These are phyloP conservation scores for Hirudo medicinalis DNA, from an alignment of 1,140 invertebrate species.

Conservation along the genomic window DNA sequence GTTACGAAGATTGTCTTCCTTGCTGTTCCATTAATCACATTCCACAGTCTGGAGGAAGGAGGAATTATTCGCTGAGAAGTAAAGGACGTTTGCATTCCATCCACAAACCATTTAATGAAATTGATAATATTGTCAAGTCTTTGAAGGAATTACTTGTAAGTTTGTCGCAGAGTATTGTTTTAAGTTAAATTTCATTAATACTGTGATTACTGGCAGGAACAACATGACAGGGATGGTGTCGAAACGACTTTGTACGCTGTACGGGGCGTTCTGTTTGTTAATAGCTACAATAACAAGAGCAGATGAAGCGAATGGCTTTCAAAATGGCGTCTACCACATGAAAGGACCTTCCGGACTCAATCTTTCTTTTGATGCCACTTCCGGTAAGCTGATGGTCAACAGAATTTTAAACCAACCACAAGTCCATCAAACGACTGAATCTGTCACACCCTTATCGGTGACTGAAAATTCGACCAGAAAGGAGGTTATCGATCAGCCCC, in stretches of 20 bases:
- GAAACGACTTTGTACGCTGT: neutral
- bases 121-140: too few relatives aligned
- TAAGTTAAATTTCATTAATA: too few relatives aligned
- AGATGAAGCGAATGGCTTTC: neutral
- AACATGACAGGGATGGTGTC: too few relatives aligned
- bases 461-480: neutral
- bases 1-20: too few relatives aligned
- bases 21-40: too few relatives aligned
- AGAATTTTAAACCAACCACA: conserved; percentile 1
- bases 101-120: too few relatives aligned
- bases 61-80: too few relatives aligned
- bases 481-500: neutral
- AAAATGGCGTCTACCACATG: neutral
- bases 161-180: too few relatives aligned
- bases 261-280: neutral
- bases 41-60: too few relatives aligned
- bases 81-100: too few relatives aligned
- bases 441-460: neutral
- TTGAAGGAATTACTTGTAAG: too few relatives aligned
- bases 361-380: neutral
- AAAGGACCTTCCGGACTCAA: neutral
- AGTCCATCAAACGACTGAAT: neutral
- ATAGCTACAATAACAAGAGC: neutral
- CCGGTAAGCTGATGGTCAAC: neutral
- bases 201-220: too few relatives aligned